Evolutionary conservation across 2,113 vertebrate genomes (phyloP), one percentile per base, ranked within the genome.

Genomic region (Sterna hirundo): DNA sequence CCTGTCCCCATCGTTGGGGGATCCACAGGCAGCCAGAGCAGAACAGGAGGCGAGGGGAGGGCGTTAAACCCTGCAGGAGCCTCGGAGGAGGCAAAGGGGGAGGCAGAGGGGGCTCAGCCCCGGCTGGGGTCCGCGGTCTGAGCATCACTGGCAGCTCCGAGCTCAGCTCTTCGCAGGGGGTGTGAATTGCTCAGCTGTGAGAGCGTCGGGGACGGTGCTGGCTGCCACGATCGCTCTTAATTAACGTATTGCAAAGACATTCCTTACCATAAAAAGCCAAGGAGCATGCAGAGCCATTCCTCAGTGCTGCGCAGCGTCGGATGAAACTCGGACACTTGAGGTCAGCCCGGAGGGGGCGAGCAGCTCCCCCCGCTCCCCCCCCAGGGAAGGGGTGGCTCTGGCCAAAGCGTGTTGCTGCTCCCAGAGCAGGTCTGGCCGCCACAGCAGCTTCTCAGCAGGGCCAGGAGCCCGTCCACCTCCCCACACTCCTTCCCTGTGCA

Each of bases 241-340:
- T 90, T 84, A 93, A 78, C 32, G 1, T 18, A 26, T 49, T 66
- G 60, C 80, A 58, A 64, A 86, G 71, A 86, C 96, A 96, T 97
- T 97, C 95, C 84, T 97, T 95, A 97, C 96, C 93, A 93, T 96
- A 96, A 95, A 97, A 96, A 96, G 96, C 76, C 94, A 95, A 52
- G 52, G 87, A 96, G 83, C 62, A 6, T 1, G 20, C 2, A 0
- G 64, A 70, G 78, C 89, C 10, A 0, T 46, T 74, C 79, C 65
- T 49, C 26, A 68, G 86, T 0, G 0, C 81, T n/a, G 81, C 2
- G 2, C 62, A 46, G 69, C 1, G 0, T 2, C 1, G 25, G 72
- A 34, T 5, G 3, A 0, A 1, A 27, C 55, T 78, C 1, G 3
- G 54, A 64, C 27, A 23, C 64, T 29, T 16, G 1, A 89, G 71